Percentiles rank a stretch among this genome's conserved stretches.
phyloP scores from a whole-genome alignment of 2,113 vertebrate genomes.

The Clinocottus analis region DNA sequence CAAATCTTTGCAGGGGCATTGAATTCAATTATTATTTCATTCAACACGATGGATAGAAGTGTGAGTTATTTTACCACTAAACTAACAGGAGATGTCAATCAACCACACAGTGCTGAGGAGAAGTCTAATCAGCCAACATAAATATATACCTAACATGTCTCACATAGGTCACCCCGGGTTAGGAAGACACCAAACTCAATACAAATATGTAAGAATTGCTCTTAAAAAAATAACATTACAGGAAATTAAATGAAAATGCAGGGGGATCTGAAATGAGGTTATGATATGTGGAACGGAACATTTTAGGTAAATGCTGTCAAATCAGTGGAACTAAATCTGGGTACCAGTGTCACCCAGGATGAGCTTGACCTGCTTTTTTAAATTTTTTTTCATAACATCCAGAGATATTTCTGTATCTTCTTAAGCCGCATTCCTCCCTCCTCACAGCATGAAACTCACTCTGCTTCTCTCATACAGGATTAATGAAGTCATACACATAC shows the following conservation, averaged over 20 bases:
- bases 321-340: conserved; percentile 57
- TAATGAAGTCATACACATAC: conserved; percentile 61
- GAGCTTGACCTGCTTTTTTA: conserved; percentile 66
- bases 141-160: neutral
- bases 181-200: neutral
- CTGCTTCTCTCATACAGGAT: conserved; percentile 55
- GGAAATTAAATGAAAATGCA: neutral
- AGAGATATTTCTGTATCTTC: conserved; percentile 65
- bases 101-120: neutral
- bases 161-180: neutral
- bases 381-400: conserved; percentile 45
- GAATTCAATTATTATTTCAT: neutral
- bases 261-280: neutral
- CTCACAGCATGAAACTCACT: conserved; percentile 62
- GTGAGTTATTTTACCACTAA: neutral
- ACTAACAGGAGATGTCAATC: neutral
- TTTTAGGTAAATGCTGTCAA: conserved; percentile 47
- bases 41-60: neutral
- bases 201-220: neutral
- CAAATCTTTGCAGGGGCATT: neutral
- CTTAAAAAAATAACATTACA: neutral
- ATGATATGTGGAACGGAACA: neutral
- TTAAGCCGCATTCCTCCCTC: conserved; percentile 63
- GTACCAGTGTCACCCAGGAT: conserved; percentile 53
- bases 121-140: neutral